Conservation (phyloP, 1,140 invertebrate species). For the Neodiprion pinetum region DNA sequence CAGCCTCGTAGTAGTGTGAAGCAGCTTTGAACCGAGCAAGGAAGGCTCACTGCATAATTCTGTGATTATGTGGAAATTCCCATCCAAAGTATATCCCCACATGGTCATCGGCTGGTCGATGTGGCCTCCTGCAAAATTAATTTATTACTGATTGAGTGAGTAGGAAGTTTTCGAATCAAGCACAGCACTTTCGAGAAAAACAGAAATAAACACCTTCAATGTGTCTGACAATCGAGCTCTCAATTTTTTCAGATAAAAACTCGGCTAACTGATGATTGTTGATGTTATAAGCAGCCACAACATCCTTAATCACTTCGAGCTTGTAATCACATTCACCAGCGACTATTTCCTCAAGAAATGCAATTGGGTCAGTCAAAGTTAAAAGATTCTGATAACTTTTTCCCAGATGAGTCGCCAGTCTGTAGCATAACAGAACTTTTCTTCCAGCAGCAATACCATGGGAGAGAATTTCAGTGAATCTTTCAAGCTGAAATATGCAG, state of each 20-base stretch:
- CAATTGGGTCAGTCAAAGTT: slow-evolving; percentile 59
- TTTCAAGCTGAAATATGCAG: slow-evolving; percentile 45
- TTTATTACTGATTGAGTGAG: background rate
- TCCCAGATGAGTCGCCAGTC: slow-evolving; percentile 63
- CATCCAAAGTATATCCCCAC: slow-evolving; percentile 62
- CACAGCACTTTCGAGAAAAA: slow-evolving; percentile 11
- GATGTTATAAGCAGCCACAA: slow-evolving; percentile 60
- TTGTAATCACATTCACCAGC: slow-evolving; percentile 63
- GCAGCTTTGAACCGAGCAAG: slow-evolving; percentile 49
- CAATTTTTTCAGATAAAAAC: slow-evolving; percentile 59
- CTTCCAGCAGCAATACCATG: slow-evolving; percentile 62
- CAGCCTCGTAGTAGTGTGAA: slow-evolving; percentile 45
- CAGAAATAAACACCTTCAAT: slow-evolving; percentile 50
- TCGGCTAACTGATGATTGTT: slow-evolving; percentile 54
- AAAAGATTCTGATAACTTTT: slow-evolving; percentile 65
- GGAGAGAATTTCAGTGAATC: slow-evolving; percentile 42
- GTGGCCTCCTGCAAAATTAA: slow-evolving; percentile 37
- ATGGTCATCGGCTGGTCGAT: slow-evolving; percentile 54
- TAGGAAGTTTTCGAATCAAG: no score
- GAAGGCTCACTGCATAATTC: slow-evolving; percentile 54
- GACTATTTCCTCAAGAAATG: slow-evolving; percentile 61
- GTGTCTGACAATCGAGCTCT: slow-evolving; percentile 53
- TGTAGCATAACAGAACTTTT: slow-evolving; percentile 63
- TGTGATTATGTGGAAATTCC: slow-evolving; percentile 56
- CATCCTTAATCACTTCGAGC: slow-evolving; percentile 65